These are phyloP conservation scores for Dinothrombium tinctorium DNA, from an alignment of 1,140 invertebrate genomes.

Conservation along the genomic window DNA sequence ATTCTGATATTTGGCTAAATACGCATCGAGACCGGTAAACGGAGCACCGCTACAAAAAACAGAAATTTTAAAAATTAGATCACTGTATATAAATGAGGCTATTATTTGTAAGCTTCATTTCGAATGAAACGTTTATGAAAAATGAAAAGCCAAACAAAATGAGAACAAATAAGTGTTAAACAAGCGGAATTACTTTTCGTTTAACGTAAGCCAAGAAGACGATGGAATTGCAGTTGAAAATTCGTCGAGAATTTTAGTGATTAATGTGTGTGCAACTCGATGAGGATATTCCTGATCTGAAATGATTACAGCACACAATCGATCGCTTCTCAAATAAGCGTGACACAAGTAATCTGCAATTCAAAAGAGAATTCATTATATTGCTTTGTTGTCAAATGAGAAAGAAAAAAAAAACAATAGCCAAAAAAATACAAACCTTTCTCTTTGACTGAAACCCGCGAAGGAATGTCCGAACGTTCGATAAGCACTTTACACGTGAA, in stretches of 20 bases:
- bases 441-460: slow-evolving; percentile 44
- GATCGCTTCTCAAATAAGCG: slow-evolving; percentile 76
- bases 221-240: slow-evolving; percentile 49
- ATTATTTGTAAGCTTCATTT: neutral
- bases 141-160: no score
- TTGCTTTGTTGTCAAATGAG: neutral
- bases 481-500: slow-evolving; percentile 87
- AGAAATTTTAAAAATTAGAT: neutral
- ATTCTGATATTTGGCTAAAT: slow-evolving; percentile 67
- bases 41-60: slow-evolving; percentile 2
- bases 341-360: slow-evolving; percentile 80
- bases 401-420: neutral
- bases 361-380: neutral
- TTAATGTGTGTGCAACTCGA: slow-evolving; percentile 77
- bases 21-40: slow-evolving; percentile 39
- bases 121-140: neutral
- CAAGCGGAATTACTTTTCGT: slow-evolving; percentile 20
- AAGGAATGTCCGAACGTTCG: slow-evolving; percentile 56
- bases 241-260: slow-evolving; percentile 86
- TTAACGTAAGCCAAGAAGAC: slow-evolving; percentile 39
- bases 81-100: neutral
- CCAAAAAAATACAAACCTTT: slow-evolving; percentile 20
- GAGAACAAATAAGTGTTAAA: no score
- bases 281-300: slow-evolving; percentile 92
- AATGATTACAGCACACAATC: slow-evolving; percentile 70